These are phyloP conservation scores for Takifugu bimaculatus DNA, from an alignment of 2,113 vertebrate genomes.

Conservation along the genomic window DNA sequence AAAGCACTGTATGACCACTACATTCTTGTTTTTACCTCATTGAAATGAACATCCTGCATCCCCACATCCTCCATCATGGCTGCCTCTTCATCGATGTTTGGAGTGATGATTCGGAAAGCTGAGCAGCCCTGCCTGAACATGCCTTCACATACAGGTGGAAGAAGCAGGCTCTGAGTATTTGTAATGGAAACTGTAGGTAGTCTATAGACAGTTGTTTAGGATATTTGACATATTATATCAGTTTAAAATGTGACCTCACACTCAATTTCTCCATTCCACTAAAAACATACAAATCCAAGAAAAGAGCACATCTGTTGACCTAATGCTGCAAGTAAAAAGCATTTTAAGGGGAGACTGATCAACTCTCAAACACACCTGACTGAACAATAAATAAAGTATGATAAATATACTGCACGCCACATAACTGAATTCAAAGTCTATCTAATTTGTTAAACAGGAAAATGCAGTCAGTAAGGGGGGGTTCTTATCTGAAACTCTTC, in stretches of 20 bases:
- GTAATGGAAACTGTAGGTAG: too few relatives aligned
- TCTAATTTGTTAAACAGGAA: neutral
- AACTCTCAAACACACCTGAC: too few relatives aligned
- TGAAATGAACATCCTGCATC: constrained; percentile 99
- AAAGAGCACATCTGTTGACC: too few relatives aligned
- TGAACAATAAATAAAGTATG: too few relatives aligned
- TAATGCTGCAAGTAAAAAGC: too few relatives aligned
- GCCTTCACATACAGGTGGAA: constrained; percentile 62
- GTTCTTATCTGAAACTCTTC: constrained; percentile 38
- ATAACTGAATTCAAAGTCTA: neutral
- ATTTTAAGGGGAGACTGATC: too few relatives aligned
- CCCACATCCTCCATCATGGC: constrained; percentile 99
- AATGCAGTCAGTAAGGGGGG: neutral
- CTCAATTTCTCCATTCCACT: too few relatives aligned
- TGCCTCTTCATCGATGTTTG: constrained; percentile 96
- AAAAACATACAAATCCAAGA: too few relatives aligned
- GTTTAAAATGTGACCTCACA: neutral
- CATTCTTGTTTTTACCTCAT: constrained; percentile 75
- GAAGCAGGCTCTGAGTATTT: too few relatives aligned
- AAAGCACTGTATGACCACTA: neutral
- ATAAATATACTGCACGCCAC: neutral
- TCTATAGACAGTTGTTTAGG: neutral
- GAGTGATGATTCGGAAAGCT: constrained; percentile 92
- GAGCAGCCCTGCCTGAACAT: constrained; percentile 93
- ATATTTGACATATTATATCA: too few relatives aligned